A percentile compares a stretch with the other conserved stretches of the same genome.
These are phyloP conservation scores for Eristalis intricaria DNA, from an alignment of 2,888 invertebrate genomes.

Conservation along the genomic window DNA sequence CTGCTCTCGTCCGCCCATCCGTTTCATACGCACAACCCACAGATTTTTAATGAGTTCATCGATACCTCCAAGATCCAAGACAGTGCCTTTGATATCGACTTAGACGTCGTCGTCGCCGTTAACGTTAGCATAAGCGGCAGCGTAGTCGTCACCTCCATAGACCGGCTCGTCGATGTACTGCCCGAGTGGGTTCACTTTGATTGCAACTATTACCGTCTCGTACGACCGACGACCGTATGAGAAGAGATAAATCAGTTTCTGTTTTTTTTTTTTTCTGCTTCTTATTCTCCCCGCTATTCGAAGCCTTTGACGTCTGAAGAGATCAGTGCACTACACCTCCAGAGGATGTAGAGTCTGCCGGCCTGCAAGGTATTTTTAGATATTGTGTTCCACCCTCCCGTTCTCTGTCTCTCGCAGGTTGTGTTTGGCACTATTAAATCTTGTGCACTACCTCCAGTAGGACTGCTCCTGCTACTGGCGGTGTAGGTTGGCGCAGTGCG, in stretches of 20 bases:
- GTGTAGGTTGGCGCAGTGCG: slow-evolving; percentile 14
- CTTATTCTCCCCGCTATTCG: background rate
- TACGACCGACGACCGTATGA: slow-evolving; percentile 48
- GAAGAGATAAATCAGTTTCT: slow-evolving; percentile 47
- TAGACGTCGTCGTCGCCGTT: slow-evolving; percentile 6
- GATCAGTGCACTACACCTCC: slow-evolving; percentile 68
- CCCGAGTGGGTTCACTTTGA: slow-evolving; percentile 53
- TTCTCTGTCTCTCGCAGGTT: background rate
- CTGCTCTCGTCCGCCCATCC: background rate
- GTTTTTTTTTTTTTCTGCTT: slow-evolving; percentile 18
- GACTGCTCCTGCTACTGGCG: slow-evolving; percentile 8
- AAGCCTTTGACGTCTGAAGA: slow-evolving; percentile 49
- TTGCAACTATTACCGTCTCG: slow-evolving; percentile 40
- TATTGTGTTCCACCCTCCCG: slow-evolving; percentile 31
- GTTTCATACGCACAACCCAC: slow-evolving; percentile 36
- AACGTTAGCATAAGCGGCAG: slow-evolving; percentile 30
- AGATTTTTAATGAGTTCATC: slow-evolving; percentile 68
- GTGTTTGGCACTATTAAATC: slow-evolving; percentile 55
- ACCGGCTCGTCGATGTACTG: background rate
- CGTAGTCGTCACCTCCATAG: background rate
- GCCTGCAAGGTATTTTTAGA: slow-evolving; percentile 66
- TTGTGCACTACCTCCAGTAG: slow-evolving; percentile 22
- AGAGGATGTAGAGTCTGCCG: slow-evolving; percentile 38
- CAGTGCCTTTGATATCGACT: slow-evolving; percentile 24
- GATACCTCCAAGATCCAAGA: slow-evolving; percentile 62